Conservation (phyloP, 2,888 invertebrate genomes). For the Nemotelus pantherinus region DNA sequence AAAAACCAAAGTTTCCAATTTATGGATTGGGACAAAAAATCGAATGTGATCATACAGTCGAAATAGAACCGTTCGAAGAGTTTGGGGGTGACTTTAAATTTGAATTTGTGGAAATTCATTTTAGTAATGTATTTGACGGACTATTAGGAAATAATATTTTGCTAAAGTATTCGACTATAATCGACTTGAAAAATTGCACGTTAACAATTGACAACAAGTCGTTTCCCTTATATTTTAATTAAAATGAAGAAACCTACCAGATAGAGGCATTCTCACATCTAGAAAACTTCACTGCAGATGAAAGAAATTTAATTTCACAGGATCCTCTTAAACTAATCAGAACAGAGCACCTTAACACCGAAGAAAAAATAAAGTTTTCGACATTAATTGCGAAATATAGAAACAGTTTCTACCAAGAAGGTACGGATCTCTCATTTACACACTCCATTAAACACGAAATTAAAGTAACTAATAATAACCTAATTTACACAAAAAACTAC, state of each 20-base stretch:
- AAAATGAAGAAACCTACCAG: not conserved
- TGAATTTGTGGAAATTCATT: conserved; percentile 1
- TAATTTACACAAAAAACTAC: conserved; percentile 22
- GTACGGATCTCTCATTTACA: not conserved
- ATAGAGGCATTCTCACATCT: not conserved
- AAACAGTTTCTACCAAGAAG: conserved; percentile 34
- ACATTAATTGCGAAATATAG: not conserved
- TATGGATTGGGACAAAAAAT: not conserved
- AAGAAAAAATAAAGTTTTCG: not conserved
- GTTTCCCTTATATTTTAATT: not conserved
- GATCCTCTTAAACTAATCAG: not conserved
- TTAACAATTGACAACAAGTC: not conserved
- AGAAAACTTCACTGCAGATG: not conserved
- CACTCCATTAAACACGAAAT: conserved; percentile 5
- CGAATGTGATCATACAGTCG: not conserved
- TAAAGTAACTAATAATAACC: not conserved
- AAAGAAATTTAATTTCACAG: not conserved
- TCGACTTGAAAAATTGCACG: not conserved
- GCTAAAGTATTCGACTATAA: not conserved
- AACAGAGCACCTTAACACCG: conserved; percentile 3
- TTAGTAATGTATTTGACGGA: conserved; percentile 1
- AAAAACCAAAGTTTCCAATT: not conserved
- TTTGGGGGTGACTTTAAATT: not conserved
- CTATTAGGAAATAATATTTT: conserved; percentile 7
- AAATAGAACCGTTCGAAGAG: not conserved